Evolutionary conservation across 2,888 invertebrate species (phyloP), one percentile per base, ranked within the genome.

Genomic region (Seira musarum): DNA sequence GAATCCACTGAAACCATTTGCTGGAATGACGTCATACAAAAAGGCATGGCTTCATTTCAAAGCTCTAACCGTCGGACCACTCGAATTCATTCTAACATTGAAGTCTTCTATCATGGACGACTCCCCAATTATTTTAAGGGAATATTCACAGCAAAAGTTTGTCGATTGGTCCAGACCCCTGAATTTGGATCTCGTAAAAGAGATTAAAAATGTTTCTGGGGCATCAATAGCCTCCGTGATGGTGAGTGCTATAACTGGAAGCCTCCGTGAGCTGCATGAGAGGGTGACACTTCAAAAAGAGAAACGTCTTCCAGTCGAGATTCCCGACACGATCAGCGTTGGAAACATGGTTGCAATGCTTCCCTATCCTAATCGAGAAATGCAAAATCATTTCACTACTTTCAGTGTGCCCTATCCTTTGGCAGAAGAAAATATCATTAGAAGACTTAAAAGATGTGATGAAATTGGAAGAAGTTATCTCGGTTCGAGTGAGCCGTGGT

Each of bases 351-450:
- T 82, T 2, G 83, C 81, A 13, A 82, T 86, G 70, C 68, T 85
- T 5, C 85, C 86, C 0, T 85, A 85, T 60, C 84, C 83, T 5
- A 78, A 66, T 19, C 40, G 83, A 2, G 57, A 76, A 63, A 71
- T 83, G 22, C 85, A 83, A 64, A 86, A 86, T 74, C 80, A 83
- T 13, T 86, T 85, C 64, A 81, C 85, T 0, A 85, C 85, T 6
- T 83, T 81, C n/a, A 84, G 83, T 64, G 73, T 86, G 17, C 81
- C 80, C 0, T 82, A 81, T 46, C 85, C 85, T 0, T 71, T 84
- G 8, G 81, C 67, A 10, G 73, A 81, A 17, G 81, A 82, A 63
- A 75, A 75, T 69, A 13, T 74, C 13, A 66, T 64, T 22, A 74
- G 46, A 30, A 71, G 86, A 66, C 81, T 86, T 5, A 73, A 70